Conservation (phyloP, 30 jellyfish, hydroid and myxozoan species). For the Morbakka virulenta region DNA sequence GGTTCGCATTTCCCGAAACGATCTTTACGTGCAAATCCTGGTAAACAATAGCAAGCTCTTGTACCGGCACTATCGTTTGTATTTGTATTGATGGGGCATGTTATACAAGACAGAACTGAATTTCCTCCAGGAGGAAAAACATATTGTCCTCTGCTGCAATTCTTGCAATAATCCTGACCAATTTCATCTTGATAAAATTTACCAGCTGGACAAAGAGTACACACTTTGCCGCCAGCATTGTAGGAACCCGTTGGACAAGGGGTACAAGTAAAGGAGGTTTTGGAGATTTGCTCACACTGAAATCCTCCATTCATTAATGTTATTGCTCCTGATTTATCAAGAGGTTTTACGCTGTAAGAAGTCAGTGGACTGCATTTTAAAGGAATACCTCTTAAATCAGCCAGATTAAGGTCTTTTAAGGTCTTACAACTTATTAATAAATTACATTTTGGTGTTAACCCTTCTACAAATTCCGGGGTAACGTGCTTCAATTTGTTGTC, state of each 20-base stretch:
- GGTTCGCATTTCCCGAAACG: constrained; percentile 39
- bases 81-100: constrained; percentile 53
- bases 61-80: constrained; percentile 17
- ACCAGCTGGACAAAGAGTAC: constrained; percentile 53
- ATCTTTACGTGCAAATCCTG: constrained; percentile 16
- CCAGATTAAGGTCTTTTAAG: neutral
- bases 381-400: neutral
- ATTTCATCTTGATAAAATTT: constrained; percentile 34
- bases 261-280: neutral
- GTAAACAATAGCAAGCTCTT: constrained; percentile 38
- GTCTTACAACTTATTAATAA: constrained; percentile 10
- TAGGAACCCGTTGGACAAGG: constrained; percentile 38
- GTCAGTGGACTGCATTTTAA: constrained; percentile 21
- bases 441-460: constrained; percentile 6
- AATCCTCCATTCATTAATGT: constrained; percentile 17
- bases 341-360: neutral
- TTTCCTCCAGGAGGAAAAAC: constrained; percentile 47
- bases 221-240: neutral
- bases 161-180: constrained; percentile 23
- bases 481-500: neutral
- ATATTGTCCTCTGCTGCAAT: constrained; percentile 30
- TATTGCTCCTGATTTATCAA: neutral
- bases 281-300: neutral
- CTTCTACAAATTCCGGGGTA: neutral
- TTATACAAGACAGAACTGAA: constrained; percentile 18